Evolutionary conservation across 2,888 invertebrate species (phyloP), one percentile per base, ranked within the genome.

Genomic region (Carterocephalus palaemon): DNA sequence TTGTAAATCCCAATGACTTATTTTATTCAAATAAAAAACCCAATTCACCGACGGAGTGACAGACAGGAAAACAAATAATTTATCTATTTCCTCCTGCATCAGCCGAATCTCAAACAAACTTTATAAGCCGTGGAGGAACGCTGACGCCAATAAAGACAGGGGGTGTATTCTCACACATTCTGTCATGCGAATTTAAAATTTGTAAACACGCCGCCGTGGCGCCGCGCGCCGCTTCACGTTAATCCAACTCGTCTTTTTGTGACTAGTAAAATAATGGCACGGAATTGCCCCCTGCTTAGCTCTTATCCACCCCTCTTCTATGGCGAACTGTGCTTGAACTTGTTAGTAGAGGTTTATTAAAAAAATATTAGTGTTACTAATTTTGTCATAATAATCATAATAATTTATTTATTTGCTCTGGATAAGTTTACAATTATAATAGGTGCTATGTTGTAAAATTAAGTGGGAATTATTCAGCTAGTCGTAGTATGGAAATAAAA

Each of bases 1-100:
- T n/a, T n/a, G n/a, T n/a, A n/a, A n/a, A n/a, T n/a, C 19, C 8
- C 7, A 8, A 20, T 32, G 37, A 20, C 8, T 17, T 28, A 40
- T 42, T 34, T 43, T 49, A 48, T 51, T 50, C 38, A 38, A 51
- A 50, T 43, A 56, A 36, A 51, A 29, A 40, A 22, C 46, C 46
- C 32, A 50, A 51, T 46, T 36, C 45, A 29, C 10, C 7, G 4
- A 36, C 20, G 24, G 22, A 20, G 38, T 29, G 29, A 24, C 46
- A 34, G 20, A 12, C 32, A 62, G 63, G 67, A 75, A 75, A 75
- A 76, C 71, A 81, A 79, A 79, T 75, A 76, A 71, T 81, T 77
- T 78, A 65, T 78, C 76, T 74, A 75, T 75, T 76, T 78, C 75
- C 70, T 31, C 63, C 56, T 58, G 58, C 64, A 58, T 64, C 65